Base-by-base conservation (phyloP, 2,888 invertebrate genomes). In the Cryptocephalus primarius region DNA sequence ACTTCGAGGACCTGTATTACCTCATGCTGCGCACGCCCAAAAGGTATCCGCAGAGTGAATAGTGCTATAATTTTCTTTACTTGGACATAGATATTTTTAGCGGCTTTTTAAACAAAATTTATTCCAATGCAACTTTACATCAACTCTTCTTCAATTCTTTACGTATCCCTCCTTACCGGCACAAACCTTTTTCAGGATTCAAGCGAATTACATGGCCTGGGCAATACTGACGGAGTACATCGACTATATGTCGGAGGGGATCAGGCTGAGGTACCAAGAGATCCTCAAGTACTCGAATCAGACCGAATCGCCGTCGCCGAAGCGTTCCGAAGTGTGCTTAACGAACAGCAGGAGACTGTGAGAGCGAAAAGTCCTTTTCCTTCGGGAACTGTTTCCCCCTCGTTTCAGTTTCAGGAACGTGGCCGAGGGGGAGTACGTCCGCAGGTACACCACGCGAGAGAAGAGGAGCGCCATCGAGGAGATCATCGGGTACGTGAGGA, bases 181-280 rank as follows among this genome's bases (percentile, higher is more conserved):
- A n/a, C n/a, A n/a, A n/a, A n/a, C n/a, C n/a, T n/a, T 22, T 22
- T 22, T 41, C 41, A 65, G 65, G 44, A 53, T 53, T 39, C 57
- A 57, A 51, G 60, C 58, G 10, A 64, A 64, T 48, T 66, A 63
- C 43, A 57, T 66, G 32, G 55, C 56, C 8, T 60, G 63, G 60
- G 53, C 59, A 42, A 48, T 57, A 6, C 49, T 64, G 8, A 55
- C 57, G 34, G 51, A 55, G 10, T 54, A 59, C 39, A 48, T 55
- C 40, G 51, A 57, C 13, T 63, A 54, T 44, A 44, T 61, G 9
- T 51, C 59, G 2, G 49, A 49, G 12, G 54, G 56, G 43, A 46
- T 61, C 9, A 49, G 58, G 38, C 45, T 43, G 9, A 48, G 50
- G 38, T 58, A 54, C 32, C 40, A 44, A 13, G 49, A 55, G 38